Conservation (phyloP, 2,113 vertebrate genomes). For the Antennarius striatus region DNA sequence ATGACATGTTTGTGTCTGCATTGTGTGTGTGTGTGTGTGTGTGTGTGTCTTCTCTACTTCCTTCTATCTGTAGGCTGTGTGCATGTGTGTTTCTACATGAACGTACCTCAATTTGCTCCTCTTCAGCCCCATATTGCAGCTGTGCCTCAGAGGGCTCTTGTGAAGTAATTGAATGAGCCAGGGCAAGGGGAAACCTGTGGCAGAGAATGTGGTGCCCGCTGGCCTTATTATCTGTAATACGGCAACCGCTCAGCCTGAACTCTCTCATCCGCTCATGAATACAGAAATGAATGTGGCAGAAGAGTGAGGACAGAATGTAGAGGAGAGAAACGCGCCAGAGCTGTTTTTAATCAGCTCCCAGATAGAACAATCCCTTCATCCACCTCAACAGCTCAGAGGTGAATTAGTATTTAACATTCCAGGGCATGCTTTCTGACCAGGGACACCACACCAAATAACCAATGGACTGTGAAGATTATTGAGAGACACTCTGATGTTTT, state of each 20-base stretch:
- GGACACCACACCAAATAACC: constrained; percentile 70
- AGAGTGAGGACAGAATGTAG: constrained; percentile 70
- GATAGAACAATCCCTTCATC: constrained; percentile 79
- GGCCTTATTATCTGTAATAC: constrained; percentile 79
- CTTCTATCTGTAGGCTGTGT: constrained; percentile 47
- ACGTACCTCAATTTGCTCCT: constrained; percentile 75
- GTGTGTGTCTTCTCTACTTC: constrained; percentile 34
- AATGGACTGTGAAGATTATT: constrained; percentile 66
- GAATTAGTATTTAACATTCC: constrained; percentile 82
- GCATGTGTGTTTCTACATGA: constrained; percentile 53
- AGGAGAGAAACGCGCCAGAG: constrained; percentile 62
- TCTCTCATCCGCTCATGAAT: constrained; percentile 78
- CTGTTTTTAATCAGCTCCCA: constrained; percentile 75
- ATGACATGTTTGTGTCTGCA: constrained; percentile 46
- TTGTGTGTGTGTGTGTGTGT: constrained; percentile 10
- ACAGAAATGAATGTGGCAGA: constrained; percentile 76
- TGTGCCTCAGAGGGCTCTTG: constrained; percentile 77
- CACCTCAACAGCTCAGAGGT: constrained; percentile 74
- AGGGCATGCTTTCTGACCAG: constrained; percentile 75
- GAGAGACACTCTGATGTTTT: constrained; percentile 73
- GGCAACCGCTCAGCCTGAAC: constrained; percentile 66
- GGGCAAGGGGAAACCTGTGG: constrained; percentile 69
- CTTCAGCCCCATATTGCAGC: constrained; percentile 75
- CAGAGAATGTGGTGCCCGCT: constrained; percentile 70
- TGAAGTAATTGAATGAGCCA: constrained; percentile 78